Base-by-base conservation (phyloP, 1,140 invertebrate genomes). In the Tetragnatha versicolor region DNA sequence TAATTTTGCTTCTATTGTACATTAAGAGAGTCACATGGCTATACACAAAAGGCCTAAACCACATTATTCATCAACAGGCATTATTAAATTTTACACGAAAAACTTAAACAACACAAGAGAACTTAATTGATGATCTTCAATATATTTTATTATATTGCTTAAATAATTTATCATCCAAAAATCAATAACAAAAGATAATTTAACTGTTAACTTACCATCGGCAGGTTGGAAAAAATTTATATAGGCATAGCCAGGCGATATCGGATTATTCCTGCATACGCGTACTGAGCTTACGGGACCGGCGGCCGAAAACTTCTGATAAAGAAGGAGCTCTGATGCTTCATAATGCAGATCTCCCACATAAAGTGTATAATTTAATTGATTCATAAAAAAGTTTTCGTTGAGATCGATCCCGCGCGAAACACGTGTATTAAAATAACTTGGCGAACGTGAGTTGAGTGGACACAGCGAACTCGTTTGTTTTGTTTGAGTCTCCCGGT, bases 211-310 rank as follows among this genome's bases (percentile, higher is more conserved):
- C 90, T 93, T 89, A 96, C 94, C 94, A 90, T 99, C 98, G 82
- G 94, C 93, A 82, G 97, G 96, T 87, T 99, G 96, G 88, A 99
- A 97, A 86, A 99, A 99, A 88, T 99, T 99, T 81, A 99, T 97
- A 86, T 99, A 99, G 81, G 98, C 98, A 89, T 99, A 99, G 80
- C 98, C 98, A 79, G 99, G 89, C 35, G 98, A 99, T 76, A 97
- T 98, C 82, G 98, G 93, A 89, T 98, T 93, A 88, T 99, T 98
- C 82, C 98, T 91, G 86, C 98, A 99, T 25, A 99, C 97, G 82
- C 98, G 92, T 86, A 99, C 99, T 69, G 97, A 99, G 51, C 99
- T 89, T 60, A 99, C 97, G 72, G 97, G 96, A 78, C 98, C 98
- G 85, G 96, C 96, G 82, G 93, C 92, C 70, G 96, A 98, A 88